These are phyloP conservation scores for Sesamia nonagrioides DNA, from an alignment of 1,140 invertebrate species.

Conservation along the genomic window DNA sequence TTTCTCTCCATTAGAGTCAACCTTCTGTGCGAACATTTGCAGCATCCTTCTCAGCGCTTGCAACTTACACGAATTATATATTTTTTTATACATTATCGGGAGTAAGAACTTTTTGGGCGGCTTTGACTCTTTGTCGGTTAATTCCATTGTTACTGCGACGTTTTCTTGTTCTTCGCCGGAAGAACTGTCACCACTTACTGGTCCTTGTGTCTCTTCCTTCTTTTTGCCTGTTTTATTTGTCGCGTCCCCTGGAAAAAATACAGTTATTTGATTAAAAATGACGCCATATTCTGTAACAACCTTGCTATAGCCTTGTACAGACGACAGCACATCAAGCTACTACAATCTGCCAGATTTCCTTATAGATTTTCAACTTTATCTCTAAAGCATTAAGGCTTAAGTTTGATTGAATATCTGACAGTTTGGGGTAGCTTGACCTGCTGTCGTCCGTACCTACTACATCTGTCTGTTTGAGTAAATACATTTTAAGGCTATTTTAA, in stretches of 20 bases:
- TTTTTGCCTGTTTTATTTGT: neutral
- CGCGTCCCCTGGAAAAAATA: neutral
- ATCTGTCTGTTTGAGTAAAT: no score
- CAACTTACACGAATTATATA: neutral
- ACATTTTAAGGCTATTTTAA: no score
- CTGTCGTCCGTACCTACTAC: no score
- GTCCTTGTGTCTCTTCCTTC: neutral
- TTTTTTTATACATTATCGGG: slow-evolving; percentile 25
- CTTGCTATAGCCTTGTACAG: no score
- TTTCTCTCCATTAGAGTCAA: neutral
- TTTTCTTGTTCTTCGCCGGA: neutral
- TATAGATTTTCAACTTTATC: no score
- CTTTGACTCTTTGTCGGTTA: neutral
- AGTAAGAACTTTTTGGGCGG: slow-evolving; percentile 21
- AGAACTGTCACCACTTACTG: neutral
- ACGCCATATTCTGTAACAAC: no score
- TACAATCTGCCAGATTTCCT: no score
- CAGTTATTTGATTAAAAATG: no score
- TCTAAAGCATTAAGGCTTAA: no score
- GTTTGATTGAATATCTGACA: no score
- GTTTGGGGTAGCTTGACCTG: no score
- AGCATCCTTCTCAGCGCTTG: neutral
- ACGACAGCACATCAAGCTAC: no score
- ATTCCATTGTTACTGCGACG: neutral
- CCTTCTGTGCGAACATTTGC: slow-evolving; percentile 11